phyloP scores from a whole-genome alignment of 2,797 vertebrate species.

The Columba guinea region DNA sequence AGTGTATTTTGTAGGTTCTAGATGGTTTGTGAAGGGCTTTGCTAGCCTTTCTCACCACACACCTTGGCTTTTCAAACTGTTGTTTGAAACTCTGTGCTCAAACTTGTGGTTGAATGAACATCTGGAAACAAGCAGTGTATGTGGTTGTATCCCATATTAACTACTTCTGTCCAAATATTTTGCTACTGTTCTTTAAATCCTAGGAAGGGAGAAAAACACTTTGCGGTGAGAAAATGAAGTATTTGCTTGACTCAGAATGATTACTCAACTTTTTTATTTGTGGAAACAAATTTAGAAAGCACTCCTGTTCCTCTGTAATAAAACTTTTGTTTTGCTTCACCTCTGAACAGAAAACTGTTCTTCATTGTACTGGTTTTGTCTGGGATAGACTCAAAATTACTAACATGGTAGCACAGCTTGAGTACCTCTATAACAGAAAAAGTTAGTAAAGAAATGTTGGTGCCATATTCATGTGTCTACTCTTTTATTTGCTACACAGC shows the following conservation, averaged over 20 bases:
- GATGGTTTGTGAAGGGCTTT: not conserved
- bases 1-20: not conserved
- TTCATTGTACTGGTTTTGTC: not conserved
- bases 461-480: not conserved
- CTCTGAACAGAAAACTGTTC: not conserved
- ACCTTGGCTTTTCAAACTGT: not conserved
- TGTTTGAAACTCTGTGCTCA: not conserved
- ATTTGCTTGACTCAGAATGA: not conserved
- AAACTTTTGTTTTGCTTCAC: not conserved
- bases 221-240: not conserved
- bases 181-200: not conserved
- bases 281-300: not conserved
- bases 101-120: not conserved
- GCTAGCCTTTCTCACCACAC: not conserved
- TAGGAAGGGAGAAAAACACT: not conserved
- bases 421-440: not conserved
- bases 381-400: not conserved
- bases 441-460: not conserved
- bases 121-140: not conserved
- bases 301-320: accelerated
- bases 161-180: not conserved
- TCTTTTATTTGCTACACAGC: not conserved
- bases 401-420: not conserved
- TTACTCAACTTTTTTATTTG: not conserved
- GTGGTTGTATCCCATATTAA: not conserved